phyloP scores from a whole-genome alignment of 2,797 vertebrate genomes.

The Philypnodon macrostomus region DNA sequence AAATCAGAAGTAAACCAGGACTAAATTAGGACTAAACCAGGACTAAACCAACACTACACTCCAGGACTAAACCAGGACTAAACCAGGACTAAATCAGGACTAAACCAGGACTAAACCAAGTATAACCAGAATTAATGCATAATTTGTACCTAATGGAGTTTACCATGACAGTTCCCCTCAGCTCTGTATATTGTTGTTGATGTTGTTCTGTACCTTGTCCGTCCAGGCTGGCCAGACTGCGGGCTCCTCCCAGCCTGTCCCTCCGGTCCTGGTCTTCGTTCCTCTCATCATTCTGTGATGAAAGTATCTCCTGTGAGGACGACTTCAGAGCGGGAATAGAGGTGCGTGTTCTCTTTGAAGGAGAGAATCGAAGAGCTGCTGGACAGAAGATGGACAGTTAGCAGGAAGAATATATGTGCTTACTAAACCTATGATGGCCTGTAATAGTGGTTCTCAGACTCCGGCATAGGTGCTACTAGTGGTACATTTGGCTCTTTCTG shows the following conservation, averaged over 20 bases:
- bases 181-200: background rate
- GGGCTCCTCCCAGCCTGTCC: slow-evolving; percentile 83
- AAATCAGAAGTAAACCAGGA: too few species aligned
- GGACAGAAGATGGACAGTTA: background rate
- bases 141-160: too few species aligned
- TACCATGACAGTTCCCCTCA: too few species aligned
- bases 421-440: slow-evolving; percentile 8
- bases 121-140: too few species aligned
- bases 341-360: slow-evolving; percentile 90
- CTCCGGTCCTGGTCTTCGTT: slow-evolving; percentile 79
- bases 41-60: too few species aligned
- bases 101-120: too few species aligned
- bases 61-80: too few species aligned
- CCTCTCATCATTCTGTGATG: slow-evolving; percentile 81
- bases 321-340: slow-evolving; percentile 91
- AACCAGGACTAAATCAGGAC: too few species aligned
- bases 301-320: slow-evolving; percentile 92
- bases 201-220: slow-evolving; percentile 83
- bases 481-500: too few species aligned
- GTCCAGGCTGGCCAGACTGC: slow-evolving; percentile 91
- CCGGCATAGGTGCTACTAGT: too few species aligned
- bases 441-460: too few species aligned
- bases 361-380: slow-evolving; percentile 89
- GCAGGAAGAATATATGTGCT: background rate
- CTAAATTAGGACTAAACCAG: too few species aligned